A percentile compares a stretch with the other conserved stretches of the same genome.
Conservation (phyloP, 2,888 invertebrate genomes). For the Synanthedon andrenaeformis region DNA sequence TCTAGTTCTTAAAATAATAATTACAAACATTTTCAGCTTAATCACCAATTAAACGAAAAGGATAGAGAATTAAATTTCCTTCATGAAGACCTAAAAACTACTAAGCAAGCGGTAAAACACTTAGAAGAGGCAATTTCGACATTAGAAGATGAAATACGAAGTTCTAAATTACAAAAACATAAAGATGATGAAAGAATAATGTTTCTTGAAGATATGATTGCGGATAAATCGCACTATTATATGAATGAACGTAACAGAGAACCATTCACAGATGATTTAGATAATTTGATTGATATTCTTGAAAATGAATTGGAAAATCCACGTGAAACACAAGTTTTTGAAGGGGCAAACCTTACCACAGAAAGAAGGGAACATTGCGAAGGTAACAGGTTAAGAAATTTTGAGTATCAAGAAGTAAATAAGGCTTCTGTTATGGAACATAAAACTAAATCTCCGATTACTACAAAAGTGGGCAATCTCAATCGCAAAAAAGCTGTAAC, state of each 20-base stretch:
- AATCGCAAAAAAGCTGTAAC: constrained; percentile 33
- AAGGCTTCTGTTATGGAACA: constrained; percentile 10
- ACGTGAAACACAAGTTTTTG: constrained; percentile 15
- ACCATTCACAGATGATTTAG: constrained; percentile 36
- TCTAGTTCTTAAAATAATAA: too few relatives aligned
- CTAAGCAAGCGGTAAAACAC: constrained; percentile 38
- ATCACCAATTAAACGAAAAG: constrained; percentile 37
- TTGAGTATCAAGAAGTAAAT: constrained; percentile 15
- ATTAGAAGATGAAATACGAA: constrained; percentile 42
- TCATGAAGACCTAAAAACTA: constrained; percentile 26
- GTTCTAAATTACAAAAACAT: constrained; percentile 27
- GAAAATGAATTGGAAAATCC: constrained; percentile 48
- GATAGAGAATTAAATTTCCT: constrained; percentile 44
- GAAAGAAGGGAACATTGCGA: constrained; percentile 14
- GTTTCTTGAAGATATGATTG: constrained; percentile 32
- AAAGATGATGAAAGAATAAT: constrained; percentile 38
- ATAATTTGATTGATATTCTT: constrained; percentile 47
- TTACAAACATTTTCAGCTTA: constrained; percentile 24
- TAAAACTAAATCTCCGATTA: constrained; percentile 13
- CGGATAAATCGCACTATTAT: constrained; percentile 27
- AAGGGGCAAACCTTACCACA: constrained; percentile 3
- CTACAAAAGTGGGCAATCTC: constrained; percentile 31
- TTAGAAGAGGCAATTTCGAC: constrained; percentile 51
- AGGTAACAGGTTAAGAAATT: constrained; percentile 13
- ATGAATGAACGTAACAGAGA: constrained; percentile 21